Conservation (phyloP, 2,797 vertebrate species). For the Muscicapa striata region DNA sequence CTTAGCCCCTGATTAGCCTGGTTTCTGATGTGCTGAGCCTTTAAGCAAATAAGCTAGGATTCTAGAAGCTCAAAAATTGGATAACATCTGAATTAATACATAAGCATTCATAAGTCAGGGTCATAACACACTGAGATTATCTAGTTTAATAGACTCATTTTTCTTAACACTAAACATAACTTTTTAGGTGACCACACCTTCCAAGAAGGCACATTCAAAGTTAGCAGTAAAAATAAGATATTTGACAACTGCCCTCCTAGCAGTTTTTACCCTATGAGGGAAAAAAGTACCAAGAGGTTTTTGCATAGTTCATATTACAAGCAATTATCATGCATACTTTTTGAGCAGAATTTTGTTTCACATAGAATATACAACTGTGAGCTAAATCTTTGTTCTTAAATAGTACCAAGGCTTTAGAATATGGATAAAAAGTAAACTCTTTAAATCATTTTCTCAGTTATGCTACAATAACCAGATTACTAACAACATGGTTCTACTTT, state of each 20-base stretch:
- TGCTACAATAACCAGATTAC: slow-evolving; percentile 12
- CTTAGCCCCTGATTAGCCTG: slow-evolving; percentile 15
- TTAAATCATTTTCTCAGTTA: slow-evolving; percentile 33
- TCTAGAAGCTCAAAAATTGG: background rate
- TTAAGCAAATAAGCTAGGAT: slow-evolving; percentile 26
- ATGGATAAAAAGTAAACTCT: slow-evolving; percentile 28
- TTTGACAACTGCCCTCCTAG: background rate
- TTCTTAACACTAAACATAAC: background rate
- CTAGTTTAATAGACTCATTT: background rate
- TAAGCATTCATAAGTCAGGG: background rate
- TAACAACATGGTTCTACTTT: background rate
- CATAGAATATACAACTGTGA: slow-evolving; percentile 19
- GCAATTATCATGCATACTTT: background rate
- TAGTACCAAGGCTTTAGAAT: slow-evolving; percentile 55
- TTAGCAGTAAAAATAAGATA: background rate
- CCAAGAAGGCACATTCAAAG: background rate
- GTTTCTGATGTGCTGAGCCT: slow-evolving; percentile 29
- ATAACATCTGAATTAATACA: background rate
- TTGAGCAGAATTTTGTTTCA: slow-evolving; percentile 4
- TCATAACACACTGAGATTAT: background rate
- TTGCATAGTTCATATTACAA: slow-evolving; percentile 43
- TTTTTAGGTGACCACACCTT: background rate
- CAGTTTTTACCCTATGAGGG: background rate
- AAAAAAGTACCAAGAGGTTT: slow-evolving; percentile 46
- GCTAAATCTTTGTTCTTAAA: slow-evolving; percentile 17